phyloP scores from a whole-genome alignment of 2,113 vertebrate species.

The Peromyscus leucopus region DNA sequence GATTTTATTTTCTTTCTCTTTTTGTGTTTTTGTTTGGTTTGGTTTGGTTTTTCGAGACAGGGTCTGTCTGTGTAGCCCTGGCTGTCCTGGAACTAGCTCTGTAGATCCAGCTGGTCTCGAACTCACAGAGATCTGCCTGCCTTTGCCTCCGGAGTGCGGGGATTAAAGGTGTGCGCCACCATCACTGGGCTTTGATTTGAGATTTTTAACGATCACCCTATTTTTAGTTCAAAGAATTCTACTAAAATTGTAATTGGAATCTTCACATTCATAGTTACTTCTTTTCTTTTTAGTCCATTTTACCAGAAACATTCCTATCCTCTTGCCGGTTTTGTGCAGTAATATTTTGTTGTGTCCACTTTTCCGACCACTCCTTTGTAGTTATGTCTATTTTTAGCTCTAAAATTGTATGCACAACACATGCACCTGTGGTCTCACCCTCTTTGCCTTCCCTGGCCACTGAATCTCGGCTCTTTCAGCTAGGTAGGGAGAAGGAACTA shows the following conservation, averaged over 20 bases:
- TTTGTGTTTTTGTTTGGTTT: no score
- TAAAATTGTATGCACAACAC: background rate
- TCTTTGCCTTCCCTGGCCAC: background rate
- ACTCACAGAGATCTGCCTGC: no score
- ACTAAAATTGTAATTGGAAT: slow-evolving; percentile 24
- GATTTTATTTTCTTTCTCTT: background rate
- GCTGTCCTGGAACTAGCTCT: no score
- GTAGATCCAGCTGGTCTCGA: no score
- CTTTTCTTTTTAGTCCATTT: background rate
- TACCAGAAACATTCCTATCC: slow-evolving; percentile 2
- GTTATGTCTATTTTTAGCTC: background rate
- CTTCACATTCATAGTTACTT: background rate
- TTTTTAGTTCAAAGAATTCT: slow-evolving; percentile 19
- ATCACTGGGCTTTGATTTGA: background rate
- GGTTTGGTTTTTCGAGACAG: no score
- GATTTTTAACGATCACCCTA: background rate
- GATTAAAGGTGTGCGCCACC: no score
- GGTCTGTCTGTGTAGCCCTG: no score
- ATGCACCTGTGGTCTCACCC: background rate
- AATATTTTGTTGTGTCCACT: background rate
- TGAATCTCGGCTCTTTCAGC: background rate
- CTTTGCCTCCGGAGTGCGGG: no score
- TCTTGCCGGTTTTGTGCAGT: slow-evolving; percentile 8
- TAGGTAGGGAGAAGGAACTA: background rate
- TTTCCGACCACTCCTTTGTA: slow-evolving; percentile 18